phyloP scores from a whole-genome alignment of 2,797 vertebrate genomes.

The Sebastes hubbsi region DNA sequence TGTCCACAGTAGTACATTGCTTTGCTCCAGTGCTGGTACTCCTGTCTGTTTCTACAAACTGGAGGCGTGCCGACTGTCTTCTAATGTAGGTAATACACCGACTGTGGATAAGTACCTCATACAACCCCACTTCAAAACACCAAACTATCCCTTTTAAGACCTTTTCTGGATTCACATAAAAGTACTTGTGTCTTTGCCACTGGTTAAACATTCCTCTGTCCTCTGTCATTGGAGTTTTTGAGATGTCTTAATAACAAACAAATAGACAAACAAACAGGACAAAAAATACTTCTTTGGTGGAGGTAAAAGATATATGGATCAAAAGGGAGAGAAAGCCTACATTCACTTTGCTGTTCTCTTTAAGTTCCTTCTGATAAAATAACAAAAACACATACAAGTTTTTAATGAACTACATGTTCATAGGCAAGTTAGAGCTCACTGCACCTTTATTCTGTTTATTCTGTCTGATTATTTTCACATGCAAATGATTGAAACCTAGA shows the following conservation, averaged over 20 bases:
- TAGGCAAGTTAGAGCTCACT: neutral
- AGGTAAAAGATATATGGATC: neutral
- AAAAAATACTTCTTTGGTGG: neutral
- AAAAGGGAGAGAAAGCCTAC: neutral
- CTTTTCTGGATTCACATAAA: neutral
- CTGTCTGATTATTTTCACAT: constrained; percentile 1
- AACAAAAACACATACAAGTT: neutral
- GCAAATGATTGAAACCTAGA: neutral
- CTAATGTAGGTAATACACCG: too few species aligned
- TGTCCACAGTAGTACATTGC: too few species aligned
- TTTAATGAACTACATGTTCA: neutral
- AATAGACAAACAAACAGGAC: neutral
- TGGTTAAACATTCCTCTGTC: neutral
- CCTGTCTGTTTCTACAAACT: too few species aligned
- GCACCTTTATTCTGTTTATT: neutral
- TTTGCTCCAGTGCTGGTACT: too few species aligned
- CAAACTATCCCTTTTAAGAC: too few species aligned
- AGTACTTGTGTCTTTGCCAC: neutral
- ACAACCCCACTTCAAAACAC: too few species aligned
- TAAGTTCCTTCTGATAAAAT: neutral
- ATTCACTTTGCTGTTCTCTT: neutral
- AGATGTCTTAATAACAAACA: neutral
- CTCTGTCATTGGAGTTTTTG: neutral
- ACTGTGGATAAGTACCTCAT: too few species aligned
- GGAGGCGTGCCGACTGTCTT: too few species aligned